Base-by-base conservation (phyloP, 2,113 vertebrate genomes). In the Pavo muticus region DNA sequence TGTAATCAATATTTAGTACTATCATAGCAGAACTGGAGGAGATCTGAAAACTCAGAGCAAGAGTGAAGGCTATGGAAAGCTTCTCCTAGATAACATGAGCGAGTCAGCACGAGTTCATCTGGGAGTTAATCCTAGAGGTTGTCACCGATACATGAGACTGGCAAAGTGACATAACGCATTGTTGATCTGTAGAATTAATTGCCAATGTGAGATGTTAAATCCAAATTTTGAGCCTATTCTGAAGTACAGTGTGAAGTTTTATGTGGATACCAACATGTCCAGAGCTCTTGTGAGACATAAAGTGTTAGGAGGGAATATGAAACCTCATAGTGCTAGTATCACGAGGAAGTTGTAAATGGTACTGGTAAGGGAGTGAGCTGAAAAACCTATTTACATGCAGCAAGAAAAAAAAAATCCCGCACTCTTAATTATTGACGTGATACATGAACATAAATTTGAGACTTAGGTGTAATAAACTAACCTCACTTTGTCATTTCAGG, bases 401-500 rank as follows among this genome's bases (percentile, higher is more conserved):
- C 27, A 76, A 88, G 64, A 29, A 23, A 23, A 56, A 67, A 75
- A 59, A 73, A 50, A 16, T 23, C 6, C 25, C 44, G 6, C 0
- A 37, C 45, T 61, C 14, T 20, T 48, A 42, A 63, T 45, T 70
- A 23, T 80, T 47, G 73, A 10, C 35, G 5, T 37, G 63, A 11
- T 84, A 68, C 15, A 29, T 74, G 19, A 42, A 50, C n/a, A 6
- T 44, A 79, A 76, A 67, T 63, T 42, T 81, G 44, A 18, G 48
- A 45, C 40, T 65, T 74, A 3, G 3, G 27, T 32, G 0, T 61
- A 74, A 56, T 92, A 68, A 96, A 90, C 59, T 42, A 81, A 3
- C 10, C 40, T 84, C 80, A 14, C 48, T 88, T 91, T 93, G 42
- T 54, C 7, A 18, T 97, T 97, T 78, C 95, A 99, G 99, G 98